A percentile compares a stretch with the other conserved stretches of the same genome.
These are phyloP conservation scores for Idaea aversata DNA, from an alignment of 2,888 invertebrate species.

Conservation along the genomic window DNA sequence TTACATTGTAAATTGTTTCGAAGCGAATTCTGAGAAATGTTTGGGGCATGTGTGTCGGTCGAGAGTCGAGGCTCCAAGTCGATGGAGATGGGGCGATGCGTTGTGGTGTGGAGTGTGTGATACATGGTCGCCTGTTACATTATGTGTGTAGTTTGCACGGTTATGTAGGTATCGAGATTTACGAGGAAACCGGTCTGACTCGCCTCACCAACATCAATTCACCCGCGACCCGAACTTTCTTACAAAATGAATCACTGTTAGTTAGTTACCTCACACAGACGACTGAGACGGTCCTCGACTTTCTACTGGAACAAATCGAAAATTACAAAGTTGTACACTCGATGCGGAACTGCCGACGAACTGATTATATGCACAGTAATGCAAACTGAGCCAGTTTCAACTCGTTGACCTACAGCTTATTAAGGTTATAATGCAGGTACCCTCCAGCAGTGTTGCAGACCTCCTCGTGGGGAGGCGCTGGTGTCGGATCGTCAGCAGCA, in stretches of 20 bases:
- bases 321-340: conserved; percentile 19
- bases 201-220: conserved; percentile 62
- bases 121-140: conserved; percentile 17
- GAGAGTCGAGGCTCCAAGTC: background rate
- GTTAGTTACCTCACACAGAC: conserved; percentile 19
- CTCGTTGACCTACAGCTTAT: conserved; percentile 27
- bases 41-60: conserved; percentile 2
- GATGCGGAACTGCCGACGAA: conserved; percentile 17
- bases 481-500: conserved; percentile 24
- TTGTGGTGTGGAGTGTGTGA: conserved; percentile 9
- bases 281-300: conserved; percentile 22
- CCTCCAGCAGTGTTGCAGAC: conserved; percentile 2
- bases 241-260: conserved; percentile 59
- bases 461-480: background rate
- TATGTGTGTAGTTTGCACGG: conserved; percentile 26
- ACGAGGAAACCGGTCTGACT: conserved; percentile 68
- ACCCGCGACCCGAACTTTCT: conserved; percentile 66
- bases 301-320: conserved; percentile 30
- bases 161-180: conserved; percentile 55
- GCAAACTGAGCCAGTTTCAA: conserved; percentile 16
- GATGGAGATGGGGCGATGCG: background rate
- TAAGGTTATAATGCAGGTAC: conserved; percentile 22
- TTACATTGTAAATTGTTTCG: background rate
- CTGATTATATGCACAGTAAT: conserved; percentile 17
- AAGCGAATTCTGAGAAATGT: background rate